Evolutionary conservation across 2,113 vertebrate species (phyloP).

Genomic region (Grantiella picta): DNA sequence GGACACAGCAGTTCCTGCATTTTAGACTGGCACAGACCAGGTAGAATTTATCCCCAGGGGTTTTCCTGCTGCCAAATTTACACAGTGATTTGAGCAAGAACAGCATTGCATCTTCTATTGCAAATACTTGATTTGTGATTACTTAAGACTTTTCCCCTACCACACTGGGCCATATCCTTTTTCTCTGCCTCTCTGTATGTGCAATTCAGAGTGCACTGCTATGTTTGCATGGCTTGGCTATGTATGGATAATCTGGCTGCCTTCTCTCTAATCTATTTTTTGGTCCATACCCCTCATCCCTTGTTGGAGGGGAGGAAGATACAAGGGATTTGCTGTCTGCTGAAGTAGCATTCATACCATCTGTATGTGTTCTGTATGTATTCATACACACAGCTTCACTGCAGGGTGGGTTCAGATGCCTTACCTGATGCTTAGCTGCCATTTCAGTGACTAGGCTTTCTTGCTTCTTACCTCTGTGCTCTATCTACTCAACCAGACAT

Average conservation of each 20-base stretch:
- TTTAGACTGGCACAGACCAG: neutral
- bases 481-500: slow-evolving; percentile 31
- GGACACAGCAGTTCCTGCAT: neutral
- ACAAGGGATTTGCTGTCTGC: neutral
- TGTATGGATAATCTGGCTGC: neutral
- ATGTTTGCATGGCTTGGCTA: neutral
- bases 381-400: neutral
- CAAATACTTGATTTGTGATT: neutral
- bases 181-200: neutral
- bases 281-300: neutral
- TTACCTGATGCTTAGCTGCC: slow-evolving; percentile 42
- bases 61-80: neutral
- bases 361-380: neutral
- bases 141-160: neutral
- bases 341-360: neutral
- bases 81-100: neutral
- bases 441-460: slow-evolving; percentile 37
- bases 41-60: neutral
- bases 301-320: neutral
- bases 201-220: neutral
- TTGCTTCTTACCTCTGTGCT: slow-evolving; percentile 57
- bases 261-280: neutral
- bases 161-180: neutral
- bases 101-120: neutral
- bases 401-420: neutral